Evolutionary conservation across 2,113 vertebrate species (phyloP).

Genomic region (Lepisosteus osseus): DNA sequence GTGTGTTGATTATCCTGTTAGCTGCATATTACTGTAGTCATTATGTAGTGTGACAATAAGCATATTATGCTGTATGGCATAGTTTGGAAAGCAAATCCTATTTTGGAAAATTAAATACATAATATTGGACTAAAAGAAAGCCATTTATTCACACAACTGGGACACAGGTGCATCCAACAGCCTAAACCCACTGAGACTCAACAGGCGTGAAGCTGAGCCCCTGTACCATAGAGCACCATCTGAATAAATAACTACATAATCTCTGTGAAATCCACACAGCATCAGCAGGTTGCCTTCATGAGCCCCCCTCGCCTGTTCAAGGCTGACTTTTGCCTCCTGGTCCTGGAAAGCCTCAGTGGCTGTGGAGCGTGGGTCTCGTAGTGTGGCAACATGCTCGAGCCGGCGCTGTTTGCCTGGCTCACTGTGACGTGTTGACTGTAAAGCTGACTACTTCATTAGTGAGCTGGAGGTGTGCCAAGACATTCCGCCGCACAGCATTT

Average conservation of each 20-base stretch:
- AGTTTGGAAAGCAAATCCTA: no score
- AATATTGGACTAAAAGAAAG: background rate
- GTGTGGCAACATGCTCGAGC: background rate
- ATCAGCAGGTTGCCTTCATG: background rate
- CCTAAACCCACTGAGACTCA: constrained; percentile 11
- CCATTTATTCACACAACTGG: constrained; percentile 3
- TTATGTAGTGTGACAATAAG: no score
- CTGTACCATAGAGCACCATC: constrained; percentile 10
- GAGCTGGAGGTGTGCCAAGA: constrained; percentile 41
- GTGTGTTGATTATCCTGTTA: no score
- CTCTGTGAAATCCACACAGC: constrained; percentile 11
- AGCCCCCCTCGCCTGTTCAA: background rate
- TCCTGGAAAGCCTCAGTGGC: background rate
- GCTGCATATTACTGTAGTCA: no score
- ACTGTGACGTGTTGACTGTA: constrained; percentile 28
- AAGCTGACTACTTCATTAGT: constrained; percentile 51
- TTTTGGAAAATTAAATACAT: background rate
- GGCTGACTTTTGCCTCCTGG: constrained; percentile 2
- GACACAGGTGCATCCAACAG: constrained; percentile 13
- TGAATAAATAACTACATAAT: constrained; percentile 21
- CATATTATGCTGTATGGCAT: background rate
- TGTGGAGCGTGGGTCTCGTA: background rate
- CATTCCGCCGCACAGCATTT: constrained; percentile 38
- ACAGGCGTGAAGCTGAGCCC: constrained; percentile 8
- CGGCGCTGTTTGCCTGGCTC: background rate